Percentiles rank a stretch among this genome's conserved stretches.
These are phyloP conservation scores for Clarias batrachus DNA, from an alignment of 2,113 vertebrate genomes.

Conservation along the genomic window DNA sequence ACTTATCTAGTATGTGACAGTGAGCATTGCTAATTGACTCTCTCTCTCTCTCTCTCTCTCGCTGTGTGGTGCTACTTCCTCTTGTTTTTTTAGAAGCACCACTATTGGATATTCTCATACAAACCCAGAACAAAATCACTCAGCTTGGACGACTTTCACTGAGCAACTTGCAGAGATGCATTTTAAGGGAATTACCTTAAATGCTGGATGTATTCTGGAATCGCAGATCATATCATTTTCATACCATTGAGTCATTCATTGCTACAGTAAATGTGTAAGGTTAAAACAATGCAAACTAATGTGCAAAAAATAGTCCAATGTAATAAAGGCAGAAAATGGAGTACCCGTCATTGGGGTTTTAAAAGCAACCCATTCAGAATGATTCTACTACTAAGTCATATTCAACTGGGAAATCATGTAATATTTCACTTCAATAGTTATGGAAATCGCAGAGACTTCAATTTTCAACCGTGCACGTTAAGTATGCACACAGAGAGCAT, in stretches of 20 bases:
- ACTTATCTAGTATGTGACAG: too few species aligned
- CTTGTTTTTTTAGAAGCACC: neutral
- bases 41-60: too few species aligned
- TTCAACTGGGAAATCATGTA: neutral
- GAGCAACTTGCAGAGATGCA: neutral
- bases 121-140: slow-evolving; percentile 13
- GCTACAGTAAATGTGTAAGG: slow-evolving; percentile 28
- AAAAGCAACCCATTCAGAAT: neutral
- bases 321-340: neutral
- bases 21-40: too few species aligned
- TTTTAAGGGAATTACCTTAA: slow-evolving; percentile 16
- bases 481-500: neutral
- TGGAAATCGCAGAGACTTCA: neutral
- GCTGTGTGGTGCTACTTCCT: neutral
- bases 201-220: slow-evolving; percentile 19
- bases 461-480: neutral
- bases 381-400: neutral
- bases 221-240: neutral
- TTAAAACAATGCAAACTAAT: slow-evolving; percentile 30
- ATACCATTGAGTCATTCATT: slow-evolving; percentile 31
- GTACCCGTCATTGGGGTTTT: neutral
- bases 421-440: neutral
- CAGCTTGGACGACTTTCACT: neutral
- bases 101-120: neutral
- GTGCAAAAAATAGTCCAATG: slow-evolving; percentile 5